These are phyloP conservation scores for Noturus placidus DNA, from an alignment of 2,113 vertebrate genomes.

Conservation along the genomic window DNA sequence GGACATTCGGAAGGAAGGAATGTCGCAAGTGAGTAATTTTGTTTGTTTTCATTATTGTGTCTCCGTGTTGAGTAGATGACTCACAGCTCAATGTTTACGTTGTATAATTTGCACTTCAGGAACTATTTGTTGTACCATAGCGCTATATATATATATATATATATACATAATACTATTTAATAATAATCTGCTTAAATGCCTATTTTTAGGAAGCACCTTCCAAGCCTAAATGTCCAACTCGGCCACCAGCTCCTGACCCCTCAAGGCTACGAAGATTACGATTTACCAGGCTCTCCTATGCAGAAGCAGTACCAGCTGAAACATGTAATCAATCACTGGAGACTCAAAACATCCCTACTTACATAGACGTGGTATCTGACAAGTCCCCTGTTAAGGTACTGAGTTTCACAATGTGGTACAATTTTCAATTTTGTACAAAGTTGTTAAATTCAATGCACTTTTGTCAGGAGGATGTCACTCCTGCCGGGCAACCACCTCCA, in stretches of 20 bases:
- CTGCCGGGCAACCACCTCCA: slow-evolving; percentile 3
- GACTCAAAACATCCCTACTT: not conserved
- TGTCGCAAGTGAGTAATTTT: slow-evolving; percentile 29
- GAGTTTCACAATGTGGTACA: not conserved
- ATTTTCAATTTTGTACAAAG: not conserved
- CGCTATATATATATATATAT: too few species aligned
- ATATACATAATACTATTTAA: not conserved
- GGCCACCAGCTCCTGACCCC: not conserved
- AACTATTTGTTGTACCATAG: not conserved
- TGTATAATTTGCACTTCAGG: not conserved
- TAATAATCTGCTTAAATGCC: not conserved
- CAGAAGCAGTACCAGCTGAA: not conserved
- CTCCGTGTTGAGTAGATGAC: not conserved
- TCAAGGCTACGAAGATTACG: not conserved
- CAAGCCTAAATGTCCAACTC: slow-evolving; percentile 6
- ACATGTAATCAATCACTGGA: not conserved
- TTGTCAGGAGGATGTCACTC: slow-evolving; percentile 13
- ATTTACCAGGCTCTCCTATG: too few species aligned
- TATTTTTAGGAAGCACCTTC: slow-evolving; percentile 1
- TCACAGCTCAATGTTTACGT: not conserved
- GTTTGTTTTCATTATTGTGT: not conserved
- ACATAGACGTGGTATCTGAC: not conserved
- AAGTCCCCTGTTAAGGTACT: not conserved
- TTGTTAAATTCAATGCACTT: not conserved
- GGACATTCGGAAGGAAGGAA: slow-evolving; percentile 1